These are phyloP conservation scores for Paradoxurus hermaphroditus DNA, from an alignment of 2,113 vertebrate genomes.

Conservation along the genomic window DNA sequence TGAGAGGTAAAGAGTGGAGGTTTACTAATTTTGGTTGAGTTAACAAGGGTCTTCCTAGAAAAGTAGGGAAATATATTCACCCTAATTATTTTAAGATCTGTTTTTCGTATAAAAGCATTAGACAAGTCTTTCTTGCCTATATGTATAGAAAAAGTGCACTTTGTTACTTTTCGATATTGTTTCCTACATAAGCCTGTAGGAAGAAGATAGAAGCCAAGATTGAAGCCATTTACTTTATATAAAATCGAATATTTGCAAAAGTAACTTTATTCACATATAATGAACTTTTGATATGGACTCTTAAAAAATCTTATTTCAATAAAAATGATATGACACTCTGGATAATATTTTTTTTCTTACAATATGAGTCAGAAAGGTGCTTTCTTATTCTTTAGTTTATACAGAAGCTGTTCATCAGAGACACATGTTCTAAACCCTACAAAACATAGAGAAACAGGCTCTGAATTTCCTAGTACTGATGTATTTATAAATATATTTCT, in stretches of 20 bases:
- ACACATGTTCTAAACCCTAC: not conserved
- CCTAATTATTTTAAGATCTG: not conserved
- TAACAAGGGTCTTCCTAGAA: not conserved
- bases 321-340: not conserved
- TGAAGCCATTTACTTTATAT: not conserved
- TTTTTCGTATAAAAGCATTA: not conserved
- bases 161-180: not conserved
- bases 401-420: not conserved
- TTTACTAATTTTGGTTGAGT: not conserved
- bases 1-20: not conserved
- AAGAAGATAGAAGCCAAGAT: not conserved
- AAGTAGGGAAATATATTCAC: not conserved
- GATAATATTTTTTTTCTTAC: not conserved
- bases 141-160: not conserved
- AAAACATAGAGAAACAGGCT: not conserved
- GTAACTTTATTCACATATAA: not conserved
- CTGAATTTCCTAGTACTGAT: not conserved
- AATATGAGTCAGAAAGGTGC: not conserved
- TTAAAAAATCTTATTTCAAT: not conserved
- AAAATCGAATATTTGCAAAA: not conserved
- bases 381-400: not conserved
- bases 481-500: not conserved
- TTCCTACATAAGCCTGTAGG: not conserved
- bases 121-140: not conserved
- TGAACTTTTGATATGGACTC: not conserved